Base-by-base conservation (phyloP, 2,797 vertebrate genomes). In the Peromyscus melanophrys region DNA sequence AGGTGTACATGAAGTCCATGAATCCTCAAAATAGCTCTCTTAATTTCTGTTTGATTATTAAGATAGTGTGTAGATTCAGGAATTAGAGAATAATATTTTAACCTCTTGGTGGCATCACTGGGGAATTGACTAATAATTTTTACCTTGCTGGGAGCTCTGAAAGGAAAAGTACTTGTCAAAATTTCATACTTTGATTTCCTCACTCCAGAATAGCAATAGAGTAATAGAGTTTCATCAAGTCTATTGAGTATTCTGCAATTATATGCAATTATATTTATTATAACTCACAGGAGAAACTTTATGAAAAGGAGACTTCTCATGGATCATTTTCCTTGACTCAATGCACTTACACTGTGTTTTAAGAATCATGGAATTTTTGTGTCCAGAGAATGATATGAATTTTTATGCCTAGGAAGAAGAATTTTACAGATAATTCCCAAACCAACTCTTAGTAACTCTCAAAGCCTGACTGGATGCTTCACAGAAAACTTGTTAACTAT, bases 131-230 rank as follows among this genome's bases (percentile, higher is more conserved):
- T 89, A 85, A 81, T 61, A 40, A 61, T 43, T 81, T 71, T 82
- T 59, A 94, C 7, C 7, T 94, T 96, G 5, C 65, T 19, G 29
- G 46, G 63, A 94, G 8, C 93, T 82, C 57, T 29, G 43, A 94
- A 95, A 95, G 10, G 78, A 71, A 90, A 92, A 86, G 34, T 89
- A 92, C 65, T 71, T 80, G 59, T 96, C 63, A 96, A 40, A 2
- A 83, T 73, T 61, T 65, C 40, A 90, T 83, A 77, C 17, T 90
- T 93, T 40, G 23, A 71, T 78, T 93, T 92, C 14, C 29, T 93
- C 94, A 82, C 27, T 90, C 63, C 67, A 80, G 85, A 78, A 93
- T 3, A 87, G 59, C 77, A 95, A n/a, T 2, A 88, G 71, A 96
- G 14, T 69, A 95, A 34, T 3, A 85, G 71, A 96, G 14, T 78